These are phyloP conservation scores for Cydia fagiglandana DNA, from an alignment of 1,140 invertebrate species.

Conservation along the genomic window DNA sequence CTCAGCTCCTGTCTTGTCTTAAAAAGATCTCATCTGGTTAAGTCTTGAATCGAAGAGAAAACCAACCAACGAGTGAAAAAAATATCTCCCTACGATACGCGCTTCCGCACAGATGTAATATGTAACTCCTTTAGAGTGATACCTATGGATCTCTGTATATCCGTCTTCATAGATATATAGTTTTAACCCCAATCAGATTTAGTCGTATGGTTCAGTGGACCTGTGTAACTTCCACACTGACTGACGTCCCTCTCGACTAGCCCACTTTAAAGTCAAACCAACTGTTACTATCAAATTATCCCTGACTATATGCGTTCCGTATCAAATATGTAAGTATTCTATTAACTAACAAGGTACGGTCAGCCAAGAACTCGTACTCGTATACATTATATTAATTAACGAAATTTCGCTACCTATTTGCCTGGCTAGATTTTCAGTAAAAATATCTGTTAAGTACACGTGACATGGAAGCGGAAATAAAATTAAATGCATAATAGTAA, in stretches of 20 bases:
- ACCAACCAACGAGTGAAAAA: too few species aligned
- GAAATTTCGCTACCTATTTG: not conserved
- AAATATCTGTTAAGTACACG: not conserved
- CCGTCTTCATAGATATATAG: not conserved
- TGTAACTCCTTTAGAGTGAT: too few species aligned
- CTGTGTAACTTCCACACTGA: slow-evolving; percentile 9
- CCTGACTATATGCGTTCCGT: not conserved
- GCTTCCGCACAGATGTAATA: too few species aligned
- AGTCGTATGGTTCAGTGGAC: not conserved
- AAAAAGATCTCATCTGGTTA: too few species aligned
- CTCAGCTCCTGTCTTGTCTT: too few species aligned
- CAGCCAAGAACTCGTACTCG: too few species aligned
- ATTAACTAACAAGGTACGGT: too few species aligned
- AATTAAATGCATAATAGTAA: not conserved
- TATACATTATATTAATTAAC: not conserved
- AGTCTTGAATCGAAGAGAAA: too few species aligned
- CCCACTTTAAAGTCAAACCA: slow-evolving; percentile 20
- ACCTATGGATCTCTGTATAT: too few species aligned
- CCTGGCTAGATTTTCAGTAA: not conserved
- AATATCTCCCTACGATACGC: too few species aligned
- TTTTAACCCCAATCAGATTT: not conserved
- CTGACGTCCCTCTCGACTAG: not conserved
- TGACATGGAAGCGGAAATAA: not conserved
- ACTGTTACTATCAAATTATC: slow-evolving; percentile 20
- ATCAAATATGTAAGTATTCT: not conserved